Conservation (phyloP, 2,113 vertebrate species). For the Anseranas semipalmata region DNA sequence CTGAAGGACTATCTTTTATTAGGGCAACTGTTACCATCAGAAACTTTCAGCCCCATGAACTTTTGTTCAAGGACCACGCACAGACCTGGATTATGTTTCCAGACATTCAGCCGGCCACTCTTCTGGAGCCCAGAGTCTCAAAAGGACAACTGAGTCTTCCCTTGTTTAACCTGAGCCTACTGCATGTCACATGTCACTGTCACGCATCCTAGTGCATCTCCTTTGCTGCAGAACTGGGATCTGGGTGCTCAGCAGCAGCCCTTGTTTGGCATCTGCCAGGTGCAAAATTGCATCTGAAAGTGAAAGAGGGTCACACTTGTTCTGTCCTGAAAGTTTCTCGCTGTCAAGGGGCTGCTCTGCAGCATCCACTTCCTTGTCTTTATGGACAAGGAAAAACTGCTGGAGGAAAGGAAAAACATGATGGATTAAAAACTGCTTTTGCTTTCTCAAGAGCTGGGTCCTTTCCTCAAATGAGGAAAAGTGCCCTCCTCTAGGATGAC, state of each 20-base stretch:
- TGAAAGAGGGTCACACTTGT: background rate
- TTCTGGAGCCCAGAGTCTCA: background rate
- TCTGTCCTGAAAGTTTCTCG: background rate
- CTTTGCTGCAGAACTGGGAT: background rate
- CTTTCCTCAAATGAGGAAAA: background rate
- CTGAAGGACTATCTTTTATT: background rate
- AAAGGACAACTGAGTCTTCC: background rate
- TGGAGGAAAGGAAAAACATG: too few species aligned
- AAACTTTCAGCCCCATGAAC: background rate
- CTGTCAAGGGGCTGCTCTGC: background rate
- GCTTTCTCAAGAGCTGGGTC: background rate
- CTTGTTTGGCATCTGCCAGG: background rate
- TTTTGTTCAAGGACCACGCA: background rate
- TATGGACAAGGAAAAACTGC: too few species aligned
- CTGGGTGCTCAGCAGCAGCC: background rate
- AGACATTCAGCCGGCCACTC: background rate
- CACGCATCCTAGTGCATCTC: background rate
- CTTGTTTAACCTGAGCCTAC: background rate
- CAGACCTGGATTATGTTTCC: background rate
- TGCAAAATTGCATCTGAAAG: background rate
- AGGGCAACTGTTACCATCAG: background rate
- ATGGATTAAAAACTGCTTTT: background rate
- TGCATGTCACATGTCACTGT: too few species aligned
- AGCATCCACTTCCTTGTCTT: background rate
- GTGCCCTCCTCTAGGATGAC: background rate